Evolutionary conservation across 2,888 invertebrate species (phyloP).

Genomic region (Mythimna lalbum): DNA sequence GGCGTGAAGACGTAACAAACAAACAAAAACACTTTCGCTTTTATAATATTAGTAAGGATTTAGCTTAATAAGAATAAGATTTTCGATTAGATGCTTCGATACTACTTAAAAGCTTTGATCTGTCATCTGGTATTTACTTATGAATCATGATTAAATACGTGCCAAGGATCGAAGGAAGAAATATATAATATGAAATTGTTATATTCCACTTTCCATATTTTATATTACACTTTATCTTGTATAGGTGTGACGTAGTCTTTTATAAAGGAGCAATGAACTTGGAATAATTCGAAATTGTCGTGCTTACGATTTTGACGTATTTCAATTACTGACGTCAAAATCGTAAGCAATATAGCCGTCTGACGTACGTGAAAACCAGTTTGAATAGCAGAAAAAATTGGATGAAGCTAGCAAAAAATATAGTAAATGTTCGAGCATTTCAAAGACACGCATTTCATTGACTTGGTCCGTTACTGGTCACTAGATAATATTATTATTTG

Average conservation of each 20-base stretch:
- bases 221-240: not conserved
- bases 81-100: too few species aligned
- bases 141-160: too few species aligned
- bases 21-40: too few species aligned
- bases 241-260: not conserved
- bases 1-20: too few species aligned
- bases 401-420: slow-evolving; percentile 13
- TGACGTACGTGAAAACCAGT: not conserved
- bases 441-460: slow-evolving; percentile 7
- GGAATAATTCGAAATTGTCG: slow-evolving; percentile 7
- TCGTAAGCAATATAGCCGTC: not conserved
- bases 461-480: not conserved
- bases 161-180: too few species aligned
- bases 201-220: too few species aligned
- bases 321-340: slow-evolving; percentile 1
- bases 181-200: too few species aligned
- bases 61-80: too few species aligned
- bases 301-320: not conserved
- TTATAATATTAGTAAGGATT: too few species aligned
- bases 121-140: too few species aligned
- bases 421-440: not conserved
- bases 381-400: not conserved
- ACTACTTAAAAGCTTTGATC: too few species aligned
- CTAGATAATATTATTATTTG: not conserved
- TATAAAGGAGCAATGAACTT: not conserved